Conservation (phyloP, 2,113 vertebrate species). For the Aspidoscelis tigris region DNA sequence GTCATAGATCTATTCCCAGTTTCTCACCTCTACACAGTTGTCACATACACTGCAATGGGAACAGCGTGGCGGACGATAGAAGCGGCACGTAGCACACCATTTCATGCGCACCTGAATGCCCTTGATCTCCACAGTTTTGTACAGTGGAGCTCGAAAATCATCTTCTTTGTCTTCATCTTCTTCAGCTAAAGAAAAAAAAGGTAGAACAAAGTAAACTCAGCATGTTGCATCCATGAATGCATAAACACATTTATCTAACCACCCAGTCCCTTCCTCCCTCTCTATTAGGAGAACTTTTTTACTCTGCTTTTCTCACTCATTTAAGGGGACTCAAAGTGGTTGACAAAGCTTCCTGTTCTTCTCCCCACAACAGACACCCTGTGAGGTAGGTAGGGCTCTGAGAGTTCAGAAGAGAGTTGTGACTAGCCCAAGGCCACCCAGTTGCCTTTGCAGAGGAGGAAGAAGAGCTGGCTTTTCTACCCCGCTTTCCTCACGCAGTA, state of each 20-base stretch:
- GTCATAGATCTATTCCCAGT: background rate
- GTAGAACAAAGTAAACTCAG: background rate
- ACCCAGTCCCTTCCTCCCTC: background rate
- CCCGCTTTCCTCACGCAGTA: too few relatives aligned
- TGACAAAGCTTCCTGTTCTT: too few relatives aligned
- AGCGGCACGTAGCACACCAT: conserved; percentile 97
- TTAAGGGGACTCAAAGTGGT: too few relatives aligned
- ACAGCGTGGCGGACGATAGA: conserved; percentile 95
- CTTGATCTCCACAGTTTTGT: conserved; percentile 97
- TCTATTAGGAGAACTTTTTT: too few relatives aligned
- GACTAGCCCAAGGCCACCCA: too few relatives aligned
- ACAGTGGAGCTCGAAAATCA: conserved; percentile 95
- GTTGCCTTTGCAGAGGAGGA: too few relatives aligned
- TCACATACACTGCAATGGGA: conserved; percentile 98
- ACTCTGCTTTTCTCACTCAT: too few relatives aligned
- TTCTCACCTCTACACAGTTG: conserved; percentile 96
- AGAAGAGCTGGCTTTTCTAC: too few relatives aligned
- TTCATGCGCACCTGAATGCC: conserved; percentile 99
- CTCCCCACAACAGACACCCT: too few relatives aligned
- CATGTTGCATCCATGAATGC: accelerated
- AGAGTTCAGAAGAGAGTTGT: too few relatives aligned
- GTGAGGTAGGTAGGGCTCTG: too few relatives aligned
- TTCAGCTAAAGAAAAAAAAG: conserved; percentile 79
- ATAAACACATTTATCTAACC: background rate
- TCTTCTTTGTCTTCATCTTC: conserved; percentile 99